These are phyloP conservation scores for Poecilia velifera DNA, from an alignment of 2,797 vertebrate genomes.

Conservation along the genomic window DNA sequence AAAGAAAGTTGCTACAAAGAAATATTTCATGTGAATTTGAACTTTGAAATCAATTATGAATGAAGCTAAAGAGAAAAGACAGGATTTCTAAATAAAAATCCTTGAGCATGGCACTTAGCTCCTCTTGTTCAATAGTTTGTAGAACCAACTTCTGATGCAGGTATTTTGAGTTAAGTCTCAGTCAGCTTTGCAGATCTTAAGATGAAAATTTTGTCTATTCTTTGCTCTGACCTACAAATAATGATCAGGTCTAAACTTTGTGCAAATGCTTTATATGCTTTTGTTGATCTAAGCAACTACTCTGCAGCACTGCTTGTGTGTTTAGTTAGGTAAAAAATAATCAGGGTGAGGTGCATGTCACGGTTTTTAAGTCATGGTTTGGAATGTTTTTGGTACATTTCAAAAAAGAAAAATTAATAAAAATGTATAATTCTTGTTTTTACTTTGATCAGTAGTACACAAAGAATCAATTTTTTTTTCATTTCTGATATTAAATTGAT, in stretches of 20 bases:
- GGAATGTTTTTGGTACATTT: not conserved
- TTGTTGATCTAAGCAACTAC: not conserved
- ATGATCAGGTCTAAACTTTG: not conserved
- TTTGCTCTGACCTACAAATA: not conserved
- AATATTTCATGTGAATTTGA: not conserved
- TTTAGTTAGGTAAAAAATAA: not conserved
- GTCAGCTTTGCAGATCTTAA: not conserved
- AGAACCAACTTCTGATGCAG: not conserved
- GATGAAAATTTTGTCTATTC: not conserved
- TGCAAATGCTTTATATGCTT: not conserved
- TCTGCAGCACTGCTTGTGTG: not conserved
- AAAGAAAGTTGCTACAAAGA: not conserved
- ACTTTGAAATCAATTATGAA: not conserved
- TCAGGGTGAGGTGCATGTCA: not conserved
- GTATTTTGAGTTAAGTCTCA: not conserved
- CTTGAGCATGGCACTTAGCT: not conserved
- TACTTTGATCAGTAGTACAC: not conserved
- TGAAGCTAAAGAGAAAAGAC: too few relatives aligned
- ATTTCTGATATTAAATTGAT: not conserved
- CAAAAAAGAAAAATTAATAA: not conserved
- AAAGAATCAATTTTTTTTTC: not conserved
- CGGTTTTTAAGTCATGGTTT: not conserved
- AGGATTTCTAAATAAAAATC: not conserved
- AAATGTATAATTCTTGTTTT: not conserved
- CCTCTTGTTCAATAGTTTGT: not conserved